Evolutionary conservation across 2,888 invertebrate species (phyloP).

Genomic region (Monopis laevigella): DNA sequence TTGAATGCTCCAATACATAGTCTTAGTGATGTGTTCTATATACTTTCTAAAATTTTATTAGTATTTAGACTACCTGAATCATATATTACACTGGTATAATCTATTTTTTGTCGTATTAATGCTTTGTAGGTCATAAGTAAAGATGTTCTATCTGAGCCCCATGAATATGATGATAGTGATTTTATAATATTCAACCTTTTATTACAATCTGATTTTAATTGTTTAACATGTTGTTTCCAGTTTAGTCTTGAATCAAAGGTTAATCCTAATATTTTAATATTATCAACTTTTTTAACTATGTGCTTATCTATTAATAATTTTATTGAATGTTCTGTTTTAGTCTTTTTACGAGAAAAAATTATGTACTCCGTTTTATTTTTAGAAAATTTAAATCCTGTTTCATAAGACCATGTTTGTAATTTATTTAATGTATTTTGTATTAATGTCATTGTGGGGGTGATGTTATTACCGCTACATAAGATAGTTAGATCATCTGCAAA

Average conservation of each 20-base stretch:
- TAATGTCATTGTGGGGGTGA: slow-evolving; percentile 11
- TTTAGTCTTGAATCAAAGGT: slow-evolving; percentile 17
- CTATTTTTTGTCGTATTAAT: slow-evolving; percentile 17
- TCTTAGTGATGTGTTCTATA: slow-evolving; percentile 2
- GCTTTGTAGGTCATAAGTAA: slow-evolving; percentile 14
- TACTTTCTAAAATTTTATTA: slow-evolving; percentile 1
- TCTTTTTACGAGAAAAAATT: slow-evolving; percentile 13
- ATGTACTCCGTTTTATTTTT: slow-evolving; percentile 17
- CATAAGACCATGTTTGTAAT: slow-evolving; percentile 12
- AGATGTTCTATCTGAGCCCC: slow-evolving; percentile 16
- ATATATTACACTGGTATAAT: slow-evolving; percentile 16
- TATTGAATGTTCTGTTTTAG: slow-evolving; percentile 7
- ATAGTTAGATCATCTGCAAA: slow-evolving; percentile 16
- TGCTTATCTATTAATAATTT: too few species aligned
- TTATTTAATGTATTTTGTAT: slow-evolving; percentile 16
- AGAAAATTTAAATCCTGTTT: slow-evolving; percentile 17
- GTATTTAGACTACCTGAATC: slow-evolving; percentile 13
- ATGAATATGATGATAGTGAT: slow-evolving; percentile 14
- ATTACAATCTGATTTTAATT: slow-evolving; percentile 17
- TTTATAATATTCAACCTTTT: slow-evolving; percentile 17
- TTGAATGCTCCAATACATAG: slow-evolving; percentile 1
- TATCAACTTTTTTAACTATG: slow-evolving; percentile 14
- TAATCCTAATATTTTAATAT: slow-evolving; percentile 15
- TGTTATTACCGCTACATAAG: slow-evolving; percentile 8
- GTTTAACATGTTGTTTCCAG: slow-evolving; percentile 15